Base-by-base conservation (phyloP, 1,140 invertebrate species). In the Muscidifurax raptorellus region DNA sequence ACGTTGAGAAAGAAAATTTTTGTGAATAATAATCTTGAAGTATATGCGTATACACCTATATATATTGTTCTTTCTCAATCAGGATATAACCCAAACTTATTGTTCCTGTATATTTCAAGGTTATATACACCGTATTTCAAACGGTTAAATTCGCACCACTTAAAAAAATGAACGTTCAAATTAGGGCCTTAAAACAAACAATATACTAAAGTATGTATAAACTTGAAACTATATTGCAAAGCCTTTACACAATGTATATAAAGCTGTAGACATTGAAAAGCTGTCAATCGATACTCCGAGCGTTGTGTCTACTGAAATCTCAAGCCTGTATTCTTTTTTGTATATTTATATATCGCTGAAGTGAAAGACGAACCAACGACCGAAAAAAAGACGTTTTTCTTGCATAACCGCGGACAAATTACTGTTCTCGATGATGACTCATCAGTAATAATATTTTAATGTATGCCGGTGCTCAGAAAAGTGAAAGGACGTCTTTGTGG, bases 361-460 rank as follows among this genome's bases (percentile, higher is more conserved):
- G 10, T 30, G 69, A 72, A 72, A 72, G 27, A 28, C 15, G 12
- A 72, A 32, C 44, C 30, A 1, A 22, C 69, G 69, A 28, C 6
- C 28, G 66, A 10, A 28, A 69, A 15, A 30, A 28, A 15, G 13
- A 12, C 27, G 25, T 69, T 69, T 66, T 32, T 66, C n/a, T 64
- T 66, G 22, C 44, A 18, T 78, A 59, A 67, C 28, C 25, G 10
- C 32, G 5, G 22, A 9, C 22, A 64, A 18, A 80, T 80, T 32
- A 80, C 22, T 27, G 64, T n/a, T 80, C 32, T 25, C 18, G 78
- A 80, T 71, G 79, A 80, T 80, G 64, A 80, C 44, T 80, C 66
- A 80, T 80, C 36, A 27, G 69, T 71, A 69, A 47, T 80, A 47
- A 22, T 27, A 47, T 47, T 80, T 13, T 80, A 71, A 44, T 80